Percentiles rank a stretch among this genome's conserved stretches.
Evolutionary conservation across 2,888 invertebrate species (phyloP).

Genomic region (Sthenelais limicola): DNA sequence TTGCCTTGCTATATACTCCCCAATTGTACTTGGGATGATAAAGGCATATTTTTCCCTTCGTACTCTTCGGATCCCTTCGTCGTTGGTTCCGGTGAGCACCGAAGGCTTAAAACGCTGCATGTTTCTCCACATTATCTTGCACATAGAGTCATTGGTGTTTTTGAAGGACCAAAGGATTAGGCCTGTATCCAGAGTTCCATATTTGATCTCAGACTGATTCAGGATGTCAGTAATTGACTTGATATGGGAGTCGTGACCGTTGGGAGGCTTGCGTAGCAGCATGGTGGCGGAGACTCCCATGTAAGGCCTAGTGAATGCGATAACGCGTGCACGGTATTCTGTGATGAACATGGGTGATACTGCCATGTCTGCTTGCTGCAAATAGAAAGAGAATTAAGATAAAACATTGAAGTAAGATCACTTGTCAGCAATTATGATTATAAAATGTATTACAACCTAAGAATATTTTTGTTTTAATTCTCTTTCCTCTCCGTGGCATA

Average conservation of each 20-base stretch:
- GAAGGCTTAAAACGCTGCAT: slow-evolving; percentile 41
- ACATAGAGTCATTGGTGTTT: slow-evolving; percentile 42
- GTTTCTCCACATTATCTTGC: slow-evolving; percentile 43
- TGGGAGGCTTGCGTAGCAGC: slow-evolving; percentile 37
- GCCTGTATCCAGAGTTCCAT: slow-evolving; percentile 47
- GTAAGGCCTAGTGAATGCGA: slow-evolving; percentile 46
- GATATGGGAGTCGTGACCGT: slow-evolving; percentile 29
- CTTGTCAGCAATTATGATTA: too few relatives aligned
- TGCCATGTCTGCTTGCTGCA: slow-evolving; percentile 47
- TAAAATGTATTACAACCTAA: too few relatives aligned
- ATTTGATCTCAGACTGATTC: slow-evolving; percentile 45
- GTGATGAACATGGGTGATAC: slow-evolving; percentile 49
- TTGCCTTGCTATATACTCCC: slow-evolving; percentile 44
- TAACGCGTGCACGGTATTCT: slow-evolving; percentile 35
- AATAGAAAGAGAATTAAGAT: not conserved
- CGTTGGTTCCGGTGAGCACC: slow-evolving; percentile 42
- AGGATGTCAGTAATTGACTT: slow-evolving; percentile 42
- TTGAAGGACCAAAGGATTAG: slow-evolving; percentile 42
- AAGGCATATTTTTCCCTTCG: slow-evolving; percentile 48
- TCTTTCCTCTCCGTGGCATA: too few relatives aligned
- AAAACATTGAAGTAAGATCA: not conserved
- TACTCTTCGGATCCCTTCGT: slow-evolving; percentile 48
- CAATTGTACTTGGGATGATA: slow-evolving; percentile 48
- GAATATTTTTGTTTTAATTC: too few relatives aligned
- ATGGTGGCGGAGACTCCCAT: slow-evolving; percentile 46